Base-by-base conservation (phyloP, 2,888 invertebrate species). In the Drosophila tripunctata region DNA sequence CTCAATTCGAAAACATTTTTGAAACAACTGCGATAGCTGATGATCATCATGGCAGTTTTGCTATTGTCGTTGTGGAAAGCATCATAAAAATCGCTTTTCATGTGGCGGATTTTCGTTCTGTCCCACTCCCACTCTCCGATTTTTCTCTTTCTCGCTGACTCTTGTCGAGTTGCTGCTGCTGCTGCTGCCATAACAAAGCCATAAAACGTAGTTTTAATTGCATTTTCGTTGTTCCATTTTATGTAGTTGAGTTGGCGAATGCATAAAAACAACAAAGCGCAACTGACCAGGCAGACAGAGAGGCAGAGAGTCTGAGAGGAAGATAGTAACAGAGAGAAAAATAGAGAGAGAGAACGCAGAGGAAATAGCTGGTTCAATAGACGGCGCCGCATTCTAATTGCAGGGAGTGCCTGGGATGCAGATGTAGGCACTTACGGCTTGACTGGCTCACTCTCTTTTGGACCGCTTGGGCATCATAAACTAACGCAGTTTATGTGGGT, bases 191-290 rank as follows among this genome's bases (percentile, higher is more conserved):
- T 85, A 87, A 85, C 84, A 90, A 90, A 89, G 89, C 90, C 88
- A 90, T 90, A 90, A 90, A 90, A 90, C 88, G 90, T 90, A 90
- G 82, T 90, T 90, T 90, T 90, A 90, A 90, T 90, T 90, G 90
- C 90, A 89, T 90, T 90, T 90, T 88, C 89, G 90, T 89, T 90
- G 88, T 89, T 78, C 85, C 89, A 87, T 89, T 89, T 90, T 88
- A 86, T 88, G 80, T 79, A 88, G 89, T 89, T 88, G 82, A 88
- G 87, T 78, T 60, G 81, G 68, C 58, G 69, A 86, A 87, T 88
- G 87, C 83, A 83, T 84, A 80, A 83, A 83, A 86, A 77, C 84
- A 84, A 86, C 84, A 88, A 87, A 67, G 47, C 67, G 55, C 78
- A 67, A 66, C 78, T 74, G 66, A 63, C 77, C 68, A 61, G 58